Conservation (phyloP, 2,888 invertebrate genomes). For the Zhuqinia jingwanae region DNA sequence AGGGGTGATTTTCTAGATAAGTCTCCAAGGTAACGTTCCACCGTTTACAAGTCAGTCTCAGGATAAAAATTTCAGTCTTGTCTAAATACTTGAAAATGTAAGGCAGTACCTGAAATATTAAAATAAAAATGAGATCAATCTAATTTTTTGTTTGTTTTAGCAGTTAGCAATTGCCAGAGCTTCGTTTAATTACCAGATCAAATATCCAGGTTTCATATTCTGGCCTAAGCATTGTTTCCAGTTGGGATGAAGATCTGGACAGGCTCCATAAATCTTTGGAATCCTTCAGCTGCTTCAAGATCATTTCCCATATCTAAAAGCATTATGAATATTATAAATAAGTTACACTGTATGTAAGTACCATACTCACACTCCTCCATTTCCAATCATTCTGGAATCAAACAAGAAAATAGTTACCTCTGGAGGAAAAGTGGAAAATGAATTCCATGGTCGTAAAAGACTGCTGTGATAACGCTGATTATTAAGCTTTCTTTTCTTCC, state of each 20-base stretch:
- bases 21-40: neutral
- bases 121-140: no score
- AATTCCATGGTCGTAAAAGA: neutral
- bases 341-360: neutral
- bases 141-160: neutral
- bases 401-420: neutral
- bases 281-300: neutral
- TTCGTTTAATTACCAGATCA: neutral
- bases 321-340: no score
- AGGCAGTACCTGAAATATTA: neutral
- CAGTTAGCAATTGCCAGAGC: neutral
- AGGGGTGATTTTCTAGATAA: constrained; percentile 17
- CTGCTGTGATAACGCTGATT: no score
- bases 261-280: constrained; percentile 6
- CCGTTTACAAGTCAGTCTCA: neutral
- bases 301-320: constrained; percentile 7
- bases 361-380: neutral
- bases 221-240: neutral
- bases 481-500: neutral
- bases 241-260: constrained; percentile 5
- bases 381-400: neutral
- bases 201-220: neutral
- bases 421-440: neutral
- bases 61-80: neutral
- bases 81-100: neutral